Percentiles rank a stretch among this genome's conserved stretches.
These are phyloP conservation scores for Tetragonula clypearis DNA, from an alignment of 1,140 invertebrate species.

Conservation along the genomic window DNA sequence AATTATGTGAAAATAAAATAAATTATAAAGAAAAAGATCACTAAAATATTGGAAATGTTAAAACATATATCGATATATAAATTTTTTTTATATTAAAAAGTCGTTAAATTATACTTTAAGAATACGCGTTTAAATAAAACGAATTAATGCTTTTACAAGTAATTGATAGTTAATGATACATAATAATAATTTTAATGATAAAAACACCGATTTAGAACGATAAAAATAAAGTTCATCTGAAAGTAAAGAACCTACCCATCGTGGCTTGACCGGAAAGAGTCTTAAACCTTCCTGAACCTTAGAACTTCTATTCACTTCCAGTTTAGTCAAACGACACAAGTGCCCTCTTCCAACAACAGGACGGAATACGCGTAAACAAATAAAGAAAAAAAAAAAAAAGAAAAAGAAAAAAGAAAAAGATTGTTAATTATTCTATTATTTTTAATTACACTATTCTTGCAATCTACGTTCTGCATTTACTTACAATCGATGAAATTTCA, in stretches of 20 bases:
- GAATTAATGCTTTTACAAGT: background rate
- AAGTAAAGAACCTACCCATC: constrained; percentile 63
- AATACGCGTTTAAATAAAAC: constrained; percentile 11
- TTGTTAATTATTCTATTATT: background rate
- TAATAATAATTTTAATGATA: background rate
- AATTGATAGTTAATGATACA: background rate
- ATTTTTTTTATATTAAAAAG: too few relatives aligned
- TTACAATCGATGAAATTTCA: background rate
- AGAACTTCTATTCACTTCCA: background rate
- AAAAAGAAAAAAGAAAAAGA: background rate
- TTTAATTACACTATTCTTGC: background rate
- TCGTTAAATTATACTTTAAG: background rate
- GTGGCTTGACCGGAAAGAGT: constrained; percentile 57
- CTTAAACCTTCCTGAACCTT: constrained; percentile 11
- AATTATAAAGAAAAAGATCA: background rate
- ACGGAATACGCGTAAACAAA: background rate
- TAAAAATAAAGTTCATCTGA: constrained; percentile 40
- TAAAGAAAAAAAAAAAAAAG: too few relatives aligned
- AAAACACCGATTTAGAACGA: constrained; percentile 52
- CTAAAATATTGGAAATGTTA: background rate
- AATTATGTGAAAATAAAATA: background rate
- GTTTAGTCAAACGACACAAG: background rate
- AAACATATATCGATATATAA: background rate
- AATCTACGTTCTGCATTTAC: background rate
- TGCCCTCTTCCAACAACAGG: background rate